Base-by-base conservation (phyloP, 2,888 invertebrate genomes). In the Cactoblastis cactorum region DNA sequence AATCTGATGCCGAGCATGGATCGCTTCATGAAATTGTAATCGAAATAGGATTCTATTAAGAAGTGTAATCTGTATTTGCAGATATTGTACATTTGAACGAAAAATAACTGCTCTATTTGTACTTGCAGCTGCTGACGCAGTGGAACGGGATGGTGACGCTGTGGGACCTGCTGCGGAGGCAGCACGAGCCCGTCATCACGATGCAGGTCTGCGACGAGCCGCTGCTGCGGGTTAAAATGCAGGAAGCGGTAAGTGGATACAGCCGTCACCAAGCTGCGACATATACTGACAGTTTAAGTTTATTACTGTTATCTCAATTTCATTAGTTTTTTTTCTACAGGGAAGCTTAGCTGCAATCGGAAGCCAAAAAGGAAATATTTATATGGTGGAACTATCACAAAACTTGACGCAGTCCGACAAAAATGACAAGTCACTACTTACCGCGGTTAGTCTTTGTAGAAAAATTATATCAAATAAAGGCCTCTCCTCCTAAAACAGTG, bases 91-190 rank as follows among this genome's bases (percentile, higher is more conserved):
- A n/a, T n/a, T n/a, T n/a, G n/a, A n/a, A n/a, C n/a, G n/a, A n/a
- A n/a, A n/a, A n/a, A n/a, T n/a, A n/a, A n/a, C n/a, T 22, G 22
- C 5, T 22, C 1, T 28, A 9, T 9, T 1, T 28, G 28, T 33
- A 32, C 32, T 33, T 33, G 33, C 12, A 33, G 33, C 17, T 37
- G 17, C 92, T 95, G 19, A 94, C 94, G 47, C 93, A 95, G 67
- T 91, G 92, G 76, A 94, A 96, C 73, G 98, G 98, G 0, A 91
- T 92, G 47, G 70, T 98, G 54, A 94, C 96, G 64, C 92, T 95
- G 45, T 98, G 97, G 96, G 98, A 98, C 84, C 88, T 98, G 61
- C 86, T 97, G 59, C 94, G 95, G 67, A 94, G 95, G 57, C 95
- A 97, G 77, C 92, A 94, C 71, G 92, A 92, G 61, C 95, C 98